Evolutionary conservation across 2,797 vertebrate species (phyloP), one percentile per base, ranked within the genome.

Genomic region (Anomalospiza imberbis): DNA sequence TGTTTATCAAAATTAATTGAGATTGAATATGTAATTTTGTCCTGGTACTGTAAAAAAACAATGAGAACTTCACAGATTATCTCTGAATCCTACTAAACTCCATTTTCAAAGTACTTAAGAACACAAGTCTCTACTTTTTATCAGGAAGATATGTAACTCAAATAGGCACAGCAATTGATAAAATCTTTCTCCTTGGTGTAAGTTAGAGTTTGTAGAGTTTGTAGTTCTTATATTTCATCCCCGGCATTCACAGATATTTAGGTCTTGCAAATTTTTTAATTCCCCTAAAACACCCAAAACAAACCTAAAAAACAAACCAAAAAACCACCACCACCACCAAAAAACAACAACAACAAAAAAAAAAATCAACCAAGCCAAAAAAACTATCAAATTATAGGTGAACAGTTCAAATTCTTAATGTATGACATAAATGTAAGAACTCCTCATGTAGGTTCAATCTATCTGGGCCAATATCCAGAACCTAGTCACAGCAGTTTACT

Each of bases 241-340:
- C 80, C 96, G 95, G 72, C 98, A 99, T 97, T 98, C 97, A 50
- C 98, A 99, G 83, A 99, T 73, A 96, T 98, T 98, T 93, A 99
- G 95, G 60, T 99, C 98, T 96, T 98, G 98, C 44, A 99, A 97
- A 96, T 98, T 99, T 97, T 85, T 98, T 88, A 98, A 99, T 94
- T 98, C 97, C 97, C 98, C 98, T 99, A 96, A 96, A 45, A 73
- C 19, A 0, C 10, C 5, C 10, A 18, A 55, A 62, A 21, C 10
- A 89, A 97, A 66, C 28, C 84, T 45, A 7, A 96, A 85, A 58
- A n/a, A 34, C 6, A 34, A 13, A 7, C 4, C 10, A 57, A 34
- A 51, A 44, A 58, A 26, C 17, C 17, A 13, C 42, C 42, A 44
- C 44, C 8, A 44, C 17, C 42, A 42, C 17, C 42, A 44, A 44